Evolutionary conservation across 1,140 invertebrate genomes (phyloP), one percentile per base, ranked within the genome.

Genomic region (Scaptomyza pallida): DNA sequence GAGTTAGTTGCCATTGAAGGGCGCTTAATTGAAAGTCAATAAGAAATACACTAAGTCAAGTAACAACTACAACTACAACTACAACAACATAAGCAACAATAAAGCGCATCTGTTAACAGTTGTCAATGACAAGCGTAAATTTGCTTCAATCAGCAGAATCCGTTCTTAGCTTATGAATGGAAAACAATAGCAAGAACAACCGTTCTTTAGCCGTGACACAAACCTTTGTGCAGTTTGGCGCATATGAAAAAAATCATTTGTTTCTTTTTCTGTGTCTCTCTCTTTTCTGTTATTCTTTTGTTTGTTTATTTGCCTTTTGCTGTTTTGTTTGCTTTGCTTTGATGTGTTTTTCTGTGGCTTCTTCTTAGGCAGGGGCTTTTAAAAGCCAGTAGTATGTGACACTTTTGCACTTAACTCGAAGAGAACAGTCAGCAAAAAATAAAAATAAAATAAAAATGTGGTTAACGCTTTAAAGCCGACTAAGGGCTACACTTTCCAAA

Each of bases 271-370:
- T 26, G 19, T 10, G 6, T 33, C 43, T 23, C n/a, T 19, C 30
- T 47, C 41, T 56, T 48, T 23, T 51, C 13, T 12, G 13, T 26
- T 50, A 13, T 30, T 5, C 41, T 35, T 59, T 23, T 48, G 33
- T 19, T 37, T 30, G 19, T 30, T 26, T 30, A 43, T 70, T 37
- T 48, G 21, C 8, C 2, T 15, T 19, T 10, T 15, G 17, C n/a
- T 55, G 47, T 44, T 64, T n/a, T 9, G 26, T 64, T n/a, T 9
- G 26, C 33, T 57, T 40, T 45, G 50, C 80, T 79, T 80, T 79
- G 51, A 75, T 73, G 72, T 76, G 57, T 37, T 43, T 73, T 85
- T 80, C 48, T 81, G 26, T 71, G 81, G 81, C 81, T 85, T 86
- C 81, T 43, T 62, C 37, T 48, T 50, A 6, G 21, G 26, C 26